A percentile compares a stretch with the other conserved stretches of the same genome.
These are phyloP conservation scores for Pseudomyrmex concolor DNA, from an alignment of 1,140 invertebrate species.

Conservation along the genomic window DNA sequence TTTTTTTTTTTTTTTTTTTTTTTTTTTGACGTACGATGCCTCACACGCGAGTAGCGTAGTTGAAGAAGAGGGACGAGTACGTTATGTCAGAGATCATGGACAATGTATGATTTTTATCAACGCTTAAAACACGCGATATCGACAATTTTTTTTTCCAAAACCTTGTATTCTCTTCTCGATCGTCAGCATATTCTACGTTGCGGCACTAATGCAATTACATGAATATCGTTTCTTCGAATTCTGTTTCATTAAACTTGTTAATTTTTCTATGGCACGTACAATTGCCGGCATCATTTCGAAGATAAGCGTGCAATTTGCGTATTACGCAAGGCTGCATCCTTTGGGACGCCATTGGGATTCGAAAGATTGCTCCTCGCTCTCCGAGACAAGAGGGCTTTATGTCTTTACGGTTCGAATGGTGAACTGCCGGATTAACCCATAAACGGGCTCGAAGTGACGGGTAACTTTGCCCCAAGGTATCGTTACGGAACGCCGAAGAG, in stretches of 20 bases:
- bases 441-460: constrained; percentile 64
- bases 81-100: constrained; percentile 41
- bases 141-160: too few relatives aligned
- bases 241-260: background rate
- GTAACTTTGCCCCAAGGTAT: constrained; percentile 71
- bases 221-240: background rate
- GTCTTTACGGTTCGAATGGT: constrained; percentile 65
- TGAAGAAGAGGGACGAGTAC: constrained; percentile 6
- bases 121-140: background rate
- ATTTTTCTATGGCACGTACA: constrained; percentile 1
- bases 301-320: constrained; percentile 28
- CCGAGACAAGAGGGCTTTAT: constrained; percentile 69
- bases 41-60: constrained; percentile 38
- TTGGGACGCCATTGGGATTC: constrained; percentile 62
- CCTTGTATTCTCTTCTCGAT: too few relatives aligned
- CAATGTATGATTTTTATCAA: constrained; percentile 42
- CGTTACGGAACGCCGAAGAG: constrained; percentile 63
- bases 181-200: too few relatives aligned
- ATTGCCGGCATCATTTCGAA: constrained; percentile 20
- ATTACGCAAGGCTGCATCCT: constrained; percentile 33
- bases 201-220: background rate
- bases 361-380: constrained; percentile 59
- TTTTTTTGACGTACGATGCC: constrained; percentile 31
- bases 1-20: constrained; percentile 22
- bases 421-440: constrained; percentile 68